A percentile compares a stretch with the other conserved stretches of the same genome.
These are phyloP conservation scores for Cyrtonyx montezumae DNA, from an alignment of 2,113 vertebrate species.

Conservation along the genomic window DNA sequence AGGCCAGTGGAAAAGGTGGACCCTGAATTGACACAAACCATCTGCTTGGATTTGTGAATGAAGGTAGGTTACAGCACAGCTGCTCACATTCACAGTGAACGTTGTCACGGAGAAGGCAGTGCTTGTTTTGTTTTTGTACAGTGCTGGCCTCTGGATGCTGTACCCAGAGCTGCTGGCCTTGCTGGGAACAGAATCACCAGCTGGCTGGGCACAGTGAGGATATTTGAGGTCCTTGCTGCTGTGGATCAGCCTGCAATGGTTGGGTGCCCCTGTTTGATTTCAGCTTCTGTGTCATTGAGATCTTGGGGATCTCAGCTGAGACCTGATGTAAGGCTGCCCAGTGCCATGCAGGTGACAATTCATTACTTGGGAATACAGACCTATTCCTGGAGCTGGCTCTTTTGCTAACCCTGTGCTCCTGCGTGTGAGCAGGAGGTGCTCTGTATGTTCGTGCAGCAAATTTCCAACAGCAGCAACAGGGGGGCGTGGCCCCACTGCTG, in stretches of 20 bases:
- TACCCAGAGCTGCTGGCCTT: not conserved
- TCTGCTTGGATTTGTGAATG: not conserved
- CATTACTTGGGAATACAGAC: not conserved
- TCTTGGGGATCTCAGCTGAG: not conserved
- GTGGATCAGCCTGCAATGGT: not conserved
- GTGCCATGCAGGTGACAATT: not conserved
- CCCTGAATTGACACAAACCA: not conserved
- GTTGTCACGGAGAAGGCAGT: not conserved
- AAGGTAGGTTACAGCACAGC: not conserved
- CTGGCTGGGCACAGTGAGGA: not conserved
- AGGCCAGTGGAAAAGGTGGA: not conserved
- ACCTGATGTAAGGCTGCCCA: not conserved
- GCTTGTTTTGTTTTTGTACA: not conserved
- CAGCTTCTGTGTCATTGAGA: not conserved
- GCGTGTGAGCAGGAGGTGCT: not conserved
- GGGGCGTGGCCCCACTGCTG: not conserved
- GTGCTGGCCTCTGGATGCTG: not conserved
- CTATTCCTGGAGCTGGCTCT: not conserved
- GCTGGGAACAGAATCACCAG: not conserved
- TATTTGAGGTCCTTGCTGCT: not conserved
- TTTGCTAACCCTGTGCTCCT: not conserved
- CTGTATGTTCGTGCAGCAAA: accelerated
- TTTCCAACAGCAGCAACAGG: not conserved
- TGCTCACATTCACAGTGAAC: not conserved
- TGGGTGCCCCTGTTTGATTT: not conserved